phyloP scores from a whole-genome alignment of 2,888 invertebrate species.

The Epistrophe eligans region DNA sequence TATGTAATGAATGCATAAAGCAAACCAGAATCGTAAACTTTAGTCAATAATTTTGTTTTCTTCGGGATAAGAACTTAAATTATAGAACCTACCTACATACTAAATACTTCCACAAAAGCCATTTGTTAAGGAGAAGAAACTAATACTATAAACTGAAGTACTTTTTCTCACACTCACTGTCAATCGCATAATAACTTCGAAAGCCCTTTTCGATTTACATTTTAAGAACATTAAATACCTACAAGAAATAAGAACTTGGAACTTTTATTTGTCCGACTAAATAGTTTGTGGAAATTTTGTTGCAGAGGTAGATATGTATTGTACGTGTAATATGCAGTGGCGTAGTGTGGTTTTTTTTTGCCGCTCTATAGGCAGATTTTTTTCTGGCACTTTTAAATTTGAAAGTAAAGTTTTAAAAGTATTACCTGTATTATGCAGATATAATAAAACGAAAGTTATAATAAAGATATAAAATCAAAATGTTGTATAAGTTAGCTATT shows the following conservation, averaged over 20 bases:
- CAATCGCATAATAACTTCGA: constrained; percentile 69
- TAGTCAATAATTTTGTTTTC: constrained; percentile 60
- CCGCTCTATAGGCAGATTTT: no score
- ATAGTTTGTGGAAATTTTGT: constrained; percentile 58
- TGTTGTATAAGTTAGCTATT: no score
- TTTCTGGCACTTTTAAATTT: no score
- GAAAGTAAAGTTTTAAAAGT: no score
- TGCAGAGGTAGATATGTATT: background rate
- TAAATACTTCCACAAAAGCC: constrained; percentile 1
- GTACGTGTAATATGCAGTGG: background rate
- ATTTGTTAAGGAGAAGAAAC: constrained; percentile 49
- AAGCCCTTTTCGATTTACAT: constrained; percentile 73
- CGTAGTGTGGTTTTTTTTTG: no score
- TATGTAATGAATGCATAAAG: background rate
- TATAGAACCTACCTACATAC: background rate
- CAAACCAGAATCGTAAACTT: constrained; percentile 56
- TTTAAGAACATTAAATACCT: constrained; percentile 72
- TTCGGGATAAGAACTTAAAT: background rate
- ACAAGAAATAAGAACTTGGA: constrained; percentile 68
- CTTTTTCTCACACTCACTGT: constrained; percentile 59
- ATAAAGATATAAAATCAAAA: no score
- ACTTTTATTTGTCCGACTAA: constrained; percentile 70
- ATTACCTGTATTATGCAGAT: no score
- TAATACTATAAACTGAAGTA: constrained; percentile 39
- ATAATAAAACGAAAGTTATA: no score